These are phyloP conservation scores for Diaphora mendica DNA, from an alignment of 2,888 invertebrate genomes.

Conservation along the genomic window DNA sequence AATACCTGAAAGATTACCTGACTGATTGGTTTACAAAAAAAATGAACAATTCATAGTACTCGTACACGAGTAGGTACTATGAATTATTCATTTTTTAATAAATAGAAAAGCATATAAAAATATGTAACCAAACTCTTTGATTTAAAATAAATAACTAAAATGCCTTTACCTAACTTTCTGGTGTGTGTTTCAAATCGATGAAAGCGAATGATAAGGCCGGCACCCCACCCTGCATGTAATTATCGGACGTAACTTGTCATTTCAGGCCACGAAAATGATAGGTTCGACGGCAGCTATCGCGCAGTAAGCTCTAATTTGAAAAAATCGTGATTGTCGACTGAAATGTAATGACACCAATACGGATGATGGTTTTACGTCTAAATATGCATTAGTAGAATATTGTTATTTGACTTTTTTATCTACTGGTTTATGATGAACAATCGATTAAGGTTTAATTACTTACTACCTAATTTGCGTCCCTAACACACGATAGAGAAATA, in stretches of 20 bases:
- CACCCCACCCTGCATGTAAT: slow-evolving; percentile 64
- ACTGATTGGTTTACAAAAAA: too few species aligned
- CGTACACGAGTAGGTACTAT: too few species aligned
- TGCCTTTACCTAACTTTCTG: slow-evolving; percentile 45
- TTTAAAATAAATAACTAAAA: slow-evolving; percentile 9
- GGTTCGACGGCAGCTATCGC: slow-evolving; percentile 61
- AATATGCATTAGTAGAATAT: slow-evolving; percentile 5
- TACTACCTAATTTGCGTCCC: neutral
- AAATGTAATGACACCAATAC: slow-evolving; percentile 39
- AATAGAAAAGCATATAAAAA: neutral
- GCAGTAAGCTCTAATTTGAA: slow-evolving; percentile 57
- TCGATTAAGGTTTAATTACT: neutral
- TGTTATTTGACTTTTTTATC: slow-evolving; percentile 7
- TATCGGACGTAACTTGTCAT: slow-evolving; percentile 75
- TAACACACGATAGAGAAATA: too few species aligned
- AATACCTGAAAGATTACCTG: too few species aligned
- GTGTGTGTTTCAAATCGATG: slow-evolving; percentile 61
- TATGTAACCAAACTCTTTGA: neutral
- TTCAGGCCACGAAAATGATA: slow-evolving; percentile 73
- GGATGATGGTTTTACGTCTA: slow-evolving; percentile 14
- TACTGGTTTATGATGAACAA: neutral
- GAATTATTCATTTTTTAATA: too few species aligned
- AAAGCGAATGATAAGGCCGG: slow-evolving; percentile 62
- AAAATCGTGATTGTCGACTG: slow-evolving; percentile 43
- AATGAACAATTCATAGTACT: too few species aligned